Evolutionary conservation across 1,140 invertebrate species (phyloP).

Genomic region (Hormaphis cornu): DNA sequence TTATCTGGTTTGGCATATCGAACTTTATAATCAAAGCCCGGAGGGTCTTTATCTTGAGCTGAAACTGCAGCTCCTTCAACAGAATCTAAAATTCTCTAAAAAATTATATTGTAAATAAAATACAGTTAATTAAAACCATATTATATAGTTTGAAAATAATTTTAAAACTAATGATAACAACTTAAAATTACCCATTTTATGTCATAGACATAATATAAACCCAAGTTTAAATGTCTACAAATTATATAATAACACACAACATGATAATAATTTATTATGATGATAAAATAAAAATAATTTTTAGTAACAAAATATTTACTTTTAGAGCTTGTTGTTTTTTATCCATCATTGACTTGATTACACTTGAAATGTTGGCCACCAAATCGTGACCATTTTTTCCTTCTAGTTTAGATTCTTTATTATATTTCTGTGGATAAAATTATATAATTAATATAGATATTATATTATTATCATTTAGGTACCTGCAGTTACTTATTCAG

Average conservation of each 20-base stretch:
- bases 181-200: no score
- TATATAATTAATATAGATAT: neutral
- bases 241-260: neutral
- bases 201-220: no score
- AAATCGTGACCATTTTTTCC: constrained; percentile 3
- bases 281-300: neutral
- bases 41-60: constrained; percentile 29
- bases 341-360: constrained; percentile 29
- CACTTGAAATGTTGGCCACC: constrained; percentile 16
- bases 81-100: constrained; percentile 21
- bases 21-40: neutral
- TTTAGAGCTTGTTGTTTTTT: constrained; percentile 30
- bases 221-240: no score
- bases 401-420: constrained; percentile 16
- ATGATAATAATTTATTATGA: no score
- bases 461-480: no score
- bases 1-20: neutral
- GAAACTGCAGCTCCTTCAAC: constrained; percentile 18
- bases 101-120: neutral
- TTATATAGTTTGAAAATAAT: no score
- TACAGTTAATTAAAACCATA: neutral
- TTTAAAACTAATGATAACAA: no score
- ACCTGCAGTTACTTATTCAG: no score
- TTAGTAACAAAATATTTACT: no score
- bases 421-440: constrained; percentile 12